A percentile compares a stretch with the other conserved stretches of the same genome.
phyloP scores from a whole-genome alignment of 1,140 invertebrate genomes.

The Meloidogyne hapla region DNA sequence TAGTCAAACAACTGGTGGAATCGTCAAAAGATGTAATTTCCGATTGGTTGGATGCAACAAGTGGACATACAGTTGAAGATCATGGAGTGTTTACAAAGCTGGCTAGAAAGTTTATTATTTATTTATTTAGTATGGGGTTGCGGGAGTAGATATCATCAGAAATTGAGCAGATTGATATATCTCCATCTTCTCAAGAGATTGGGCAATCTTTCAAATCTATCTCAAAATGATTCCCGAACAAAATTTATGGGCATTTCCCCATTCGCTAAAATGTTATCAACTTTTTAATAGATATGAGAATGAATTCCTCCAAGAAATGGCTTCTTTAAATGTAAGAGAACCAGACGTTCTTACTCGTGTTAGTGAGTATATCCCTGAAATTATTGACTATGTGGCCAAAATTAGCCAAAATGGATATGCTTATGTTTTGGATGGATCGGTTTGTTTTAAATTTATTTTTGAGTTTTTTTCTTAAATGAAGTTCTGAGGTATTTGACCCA shows the following conservation, averaged over 20 bases:
- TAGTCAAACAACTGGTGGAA: constrained; percentile 29
- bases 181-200: too few species aligned
- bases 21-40: constrained; percentile 75
- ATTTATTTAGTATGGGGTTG: too few species aligned
- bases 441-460: constrained; percentile 32
- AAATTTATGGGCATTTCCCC: too few species aligned
- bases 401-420: constrained; percentile 80
- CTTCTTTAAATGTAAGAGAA: constrained; percentile 81
- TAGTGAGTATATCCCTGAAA: constrained; percentile 96
- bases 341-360: constrained; percentile 78
- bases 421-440: constrained; percentile 65
- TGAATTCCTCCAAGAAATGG: constrained; percentile 95
- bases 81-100: constrained; percentile 85
- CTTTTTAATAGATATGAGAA: constrained; percentile 76
- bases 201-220: too few species aligned
- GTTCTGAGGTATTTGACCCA: too few species aligned
- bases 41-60: constrained; percentile 85
- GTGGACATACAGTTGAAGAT: constrained; percentile 78
- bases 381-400: constrained; percentile 82
- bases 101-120: constrained; percentile 54
- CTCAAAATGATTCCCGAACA: too few species aligned
- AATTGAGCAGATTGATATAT: too few species aligned
- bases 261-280: too few species aligned
- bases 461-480: constrained; percentile 22
- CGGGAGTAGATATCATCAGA: too few species aligned